Evolutionary conservation across 2,797 vertebrate species (phyloP).

Genomic region (Phrynocephalus vlangalii): DNA sequence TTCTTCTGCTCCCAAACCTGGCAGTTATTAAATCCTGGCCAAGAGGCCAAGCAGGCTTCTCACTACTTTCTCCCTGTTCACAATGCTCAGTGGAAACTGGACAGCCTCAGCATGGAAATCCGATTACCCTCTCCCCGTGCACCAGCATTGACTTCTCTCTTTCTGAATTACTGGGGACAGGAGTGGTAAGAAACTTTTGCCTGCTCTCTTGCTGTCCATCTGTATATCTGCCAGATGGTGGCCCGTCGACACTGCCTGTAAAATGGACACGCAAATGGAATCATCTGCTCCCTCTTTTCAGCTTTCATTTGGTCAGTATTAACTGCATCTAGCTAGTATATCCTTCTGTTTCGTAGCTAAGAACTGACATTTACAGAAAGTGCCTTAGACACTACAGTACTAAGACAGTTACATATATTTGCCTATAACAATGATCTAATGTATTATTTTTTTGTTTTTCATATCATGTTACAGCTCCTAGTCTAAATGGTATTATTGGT

Average conservation of each 20-base stretch:
- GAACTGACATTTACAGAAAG: constrained; percentile 88
- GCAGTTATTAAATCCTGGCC: background rate
- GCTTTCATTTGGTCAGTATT: constrained; percentile 75
- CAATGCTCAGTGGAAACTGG: background rate
- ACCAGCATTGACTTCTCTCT: background rate
- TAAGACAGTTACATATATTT: constrained; percentile 86
- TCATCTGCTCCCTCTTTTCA: constrained; percentile 59
- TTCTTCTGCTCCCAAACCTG: background rate
- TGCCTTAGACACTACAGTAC: constrained; percentile 99
- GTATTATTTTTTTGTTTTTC: constrained; percentile 84
- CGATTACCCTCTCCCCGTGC: constrained; percentile 16
- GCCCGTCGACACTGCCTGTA: constrained; percentile 62
- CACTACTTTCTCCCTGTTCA: background rate
- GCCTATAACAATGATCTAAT: constrained; percentile 80
- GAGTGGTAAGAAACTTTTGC: constrained; percentile 39
- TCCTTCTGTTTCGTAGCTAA: constrained; percentile 77
- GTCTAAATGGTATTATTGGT: constrained; percentile 79
- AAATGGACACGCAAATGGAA: constrained; percentile 76
- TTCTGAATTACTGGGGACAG: background rate
- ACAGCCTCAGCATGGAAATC: constrained; percentile 42
- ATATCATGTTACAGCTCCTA: constrained; percentile 81
- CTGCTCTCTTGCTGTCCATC: constrained; percentile 62
- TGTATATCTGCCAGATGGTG: constrained; percentile 27
- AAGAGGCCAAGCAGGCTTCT: background rate
- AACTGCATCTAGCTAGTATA: constrained; percentile 70